Percentiles rank a stretch among this genome's conserved stretches.
phyloP scores from a whole-genome alignment of 2,797 vertebrate species.

The Neosilurus hyrtlii region DNA sequence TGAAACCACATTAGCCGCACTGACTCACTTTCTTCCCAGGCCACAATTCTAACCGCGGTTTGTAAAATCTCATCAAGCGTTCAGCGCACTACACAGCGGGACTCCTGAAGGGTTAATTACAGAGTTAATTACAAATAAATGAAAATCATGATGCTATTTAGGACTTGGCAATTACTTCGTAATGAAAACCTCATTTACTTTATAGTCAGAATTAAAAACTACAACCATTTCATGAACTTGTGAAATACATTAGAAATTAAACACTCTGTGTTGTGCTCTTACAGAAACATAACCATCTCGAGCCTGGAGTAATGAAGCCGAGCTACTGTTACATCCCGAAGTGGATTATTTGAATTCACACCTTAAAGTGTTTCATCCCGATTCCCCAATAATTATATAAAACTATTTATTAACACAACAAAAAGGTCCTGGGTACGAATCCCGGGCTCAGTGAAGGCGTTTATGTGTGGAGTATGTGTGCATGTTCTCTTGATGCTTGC shows the following conservation, averaged over 20 bases:
- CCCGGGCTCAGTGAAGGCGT: too few relatives aligned
- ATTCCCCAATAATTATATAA: background rate
- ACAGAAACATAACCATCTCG: background rate
- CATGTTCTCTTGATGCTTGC: too few relatives aligned
- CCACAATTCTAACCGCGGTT: background rate
- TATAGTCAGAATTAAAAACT: background rate
- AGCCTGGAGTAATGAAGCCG: background rate
- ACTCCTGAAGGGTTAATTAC: background rate
- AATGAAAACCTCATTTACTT: background rate
- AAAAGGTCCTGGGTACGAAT: too few relatives aligned
- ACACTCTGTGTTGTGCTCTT: background rate
- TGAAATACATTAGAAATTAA: background rate
- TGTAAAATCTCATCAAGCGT: background rate
- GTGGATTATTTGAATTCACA: background rate
- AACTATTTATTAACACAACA: too few relatives aligned
- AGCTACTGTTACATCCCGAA: background rate
- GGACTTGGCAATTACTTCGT: background rate
- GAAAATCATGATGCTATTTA: background rate
- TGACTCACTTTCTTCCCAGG: background rate
- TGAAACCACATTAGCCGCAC: background rate
- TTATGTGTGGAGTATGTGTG: too few relatives aligned
- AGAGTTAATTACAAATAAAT: background rate
- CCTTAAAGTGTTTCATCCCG: background rate
- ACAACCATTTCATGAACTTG: background rate
- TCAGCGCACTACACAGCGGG: background rate